Base-by-base conservation (phyloP, 1,140 invertebrate genomes). In the Bombus soroeensis region DNA sequence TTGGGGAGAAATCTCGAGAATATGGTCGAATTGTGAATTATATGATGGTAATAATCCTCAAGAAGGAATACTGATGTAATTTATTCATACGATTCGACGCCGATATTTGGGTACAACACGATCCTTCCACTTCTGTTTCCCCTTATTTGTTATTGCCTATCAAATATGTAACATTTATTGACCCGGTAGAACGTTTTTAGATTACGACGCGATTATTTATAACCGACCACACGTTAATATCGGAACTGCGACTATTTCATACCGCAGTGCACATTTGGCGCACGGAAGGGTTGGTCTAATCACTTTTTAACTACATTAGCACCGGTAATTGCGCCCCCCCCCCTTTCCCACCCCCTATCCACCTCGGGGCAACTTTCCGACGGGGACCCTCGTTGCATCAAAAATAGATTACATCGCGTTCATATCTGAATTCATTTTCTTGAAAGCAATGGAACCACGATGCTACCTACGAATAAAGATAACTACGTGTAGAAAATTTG, bases 281-380 rank as follows among this genome's bases (percentile, higher is more conserved):
- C 79, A 53, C 80, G 79, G 84, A 88, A 90, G 89, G 89, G 88
- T 90, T 88, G 66, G 75, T 80, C 86, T 90, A 90, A 90, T 90
- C 89, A 90, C 89, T 90, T 90, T 90, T 90, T 90, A 90, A 90
- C 89, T 90, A 68, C 89, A 90, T 90, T 90, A 90, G 80, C 88
- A 89, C 88, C 59, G 80, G 85, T 85, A 85, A 83, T 68, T 81
- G 78, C 83, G 68, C 43, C 43, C 43, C 70, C n/a, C 66, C 39
- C 70, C 85, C 80, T 53, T 25, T 39, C 15, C 34, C 57, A 22
- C 47, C n/a, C 25, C 68, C 57, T 64, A 59, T 37, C 74, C 8
- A 68, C 25, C 34, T 53, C 72, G 53, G 53, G 68, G 39, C 75
- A 87, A 87, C 81, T 83, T 83, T 83, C 81, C n/a, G 41, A 8